Base-by-base conservation (phyloP, 1,140 invertebrate species). In the Ooceraea biroi region DNA sequence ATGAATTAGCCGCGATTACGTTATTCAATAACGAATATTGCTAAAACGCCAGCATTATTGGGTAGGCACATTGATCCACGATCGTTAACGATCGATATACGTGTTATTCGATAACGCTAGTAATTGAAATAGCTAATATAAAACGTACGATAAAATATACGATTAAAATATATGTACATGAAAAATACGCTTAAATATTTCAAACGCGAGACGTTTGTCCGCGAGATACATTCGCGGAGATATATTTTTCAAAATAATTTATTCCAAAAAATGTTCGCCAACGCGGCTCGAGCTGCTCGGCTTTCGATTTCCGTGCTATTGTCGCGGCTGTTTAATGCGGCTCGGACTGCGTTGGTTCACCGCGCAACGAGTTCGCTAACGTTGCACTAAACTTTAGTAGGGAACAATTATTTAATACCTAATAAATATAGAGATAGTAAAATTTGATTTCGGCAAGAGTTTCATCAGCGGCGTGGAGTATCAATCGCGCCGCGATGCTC, bases 171-270 rank as follows among this genome's bases (percentile, higher is more conserved):
- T 63, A 22, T 52, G 65, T 25, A 52, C 36, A n/a, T n/a, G n/a
- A 25, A 65, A 63, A 65, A 63, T 36, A 30, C 61, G 50, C 58
- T 58, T 77, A 52, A 76, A 61, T 61, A 76, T 61, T 58, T 60
- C 0, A 46, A 5, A 60, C 19, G 27, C 2, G n/a, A 55, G n/a
- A n/a, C n/a, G n/a, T n/a, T n/a, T n/a, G n/a, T n/a, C n/a, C n/a
- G n/a, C n/a, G n/a, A 72, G 52, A 55, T 50, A 55, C 14, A 30
- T 30, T 1, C 8, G 12, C 8, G 7, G 19, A 8, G n/a, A 22
- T 10, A 55, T 22, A 19, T 5, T 50, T 63, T 36, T 50, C n/a
- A 36, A 65, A 76, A 61, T 60, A 27, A 61, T 61, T 36, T 0
- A 7, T 63, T 48, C 0, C 8, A 30, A 63, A 76, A 76, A 50